Evolutionary conservation across 2,888 invertebrate genomes (phyloP).

Genomic region (Drosophila incognita): DNA sequence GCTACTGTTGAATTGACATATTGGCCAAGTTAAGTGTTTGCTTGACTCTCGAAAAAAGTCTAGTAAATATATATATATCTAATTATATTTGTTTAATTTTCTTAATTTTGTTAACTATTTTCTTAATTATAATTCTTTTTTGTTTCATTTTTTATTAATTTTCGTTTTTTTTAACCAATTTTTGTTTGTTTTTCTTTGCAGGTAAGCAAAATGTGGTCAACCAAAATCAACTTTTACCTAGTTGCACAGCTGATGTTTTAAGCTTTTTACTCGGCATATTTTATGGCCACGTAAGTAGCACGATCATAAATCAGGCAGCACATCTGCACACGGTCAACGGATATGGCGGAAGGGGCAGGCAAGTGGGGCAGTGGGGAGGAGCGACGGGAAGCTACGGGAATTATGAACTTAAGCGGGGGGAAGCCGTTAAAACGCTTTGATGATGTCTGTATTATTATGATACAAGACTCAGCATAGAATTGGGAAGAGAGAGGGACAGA

Average conservation of each 20-base stretch:
- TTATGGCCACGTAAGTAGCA: conserved; percentile 74
- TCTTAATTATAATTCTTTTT: not conserved
- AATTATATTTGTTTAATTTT: not conserved
- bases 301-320: conserved; percentile 68
- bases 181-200: conserved; percentile 48
- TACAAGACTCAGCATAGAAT: conserved; percentile 50
- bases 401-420: not conserved
- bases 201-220: conserved; percentile 59
- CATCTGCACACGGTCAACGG: conserved; percentile 35
- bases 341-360: not conserved
- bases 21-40: conserved; percentile 18
- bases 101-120: not conserved
- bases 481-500: not conserved
- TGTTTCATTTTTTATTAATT: conserved; percentile 1
- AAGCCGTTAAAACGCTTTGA: conserved; percentile 33
- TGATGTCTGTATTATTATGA: conserved; percentile 67
- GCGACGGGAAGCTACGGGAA: not conserved
- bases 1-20: conserved; percentile 5
- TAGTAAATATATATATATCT: conserved; percentile 37
- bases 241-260: conserved; percentile 47
- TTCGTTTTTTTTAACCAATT: not conserved
- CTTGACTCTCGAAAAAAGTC: not conserved
- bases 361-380: not conserved
- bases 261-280: conserved; percentile 40
- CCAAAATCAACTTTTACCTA: conserved; percentile 64